Conservation (phyloP, 2,888 invertebrate species). For the Sicus ferrugineus region DNA sequence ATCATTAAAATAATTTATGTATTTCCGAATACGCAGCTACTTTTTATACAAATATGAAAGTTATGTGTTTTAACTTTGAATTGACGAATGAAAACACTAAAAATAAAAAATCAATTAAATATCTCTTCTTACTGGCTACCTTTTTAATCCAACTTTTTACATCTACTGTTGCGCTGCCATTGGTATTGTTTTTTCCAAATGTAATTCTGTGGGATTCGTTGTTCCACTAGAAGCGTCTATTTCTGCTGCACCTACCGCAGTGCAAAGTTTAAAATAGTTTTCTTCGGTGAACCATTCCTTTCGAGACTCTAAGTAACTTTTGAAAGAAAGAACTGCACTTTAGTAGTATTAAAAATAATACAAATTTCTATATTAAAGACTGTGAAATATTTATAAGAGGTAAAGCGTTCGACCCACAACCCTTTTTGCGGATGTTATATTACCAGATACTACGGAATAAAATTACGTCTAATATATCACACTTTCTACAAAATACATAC, state of each 20-base stretch:
- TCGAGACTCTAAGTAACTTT: conserved; percentile 79
- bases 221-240: neutral
- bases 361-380: too few species aligned
- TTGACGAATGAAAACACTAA: neutral
- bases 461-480: too few species aligned
- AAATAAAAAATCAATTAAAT: neutral
- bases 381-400: too few species aligned
- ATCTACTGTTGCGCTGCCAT: conserved; percentile 20
- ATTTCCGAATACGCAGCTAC: neutral
- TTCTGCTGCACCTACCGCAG: conserved; percentile 5
- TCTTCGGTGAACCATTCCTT: conserved; percentile 84
- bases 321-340: neutral
- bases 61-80: neutral
- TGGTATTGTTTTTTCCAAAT: conserved; percentile 10
- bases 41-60: neutral
- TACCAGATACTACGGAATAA: too few species aligned
- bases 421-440: too few species aligned
- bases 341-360: neutral
- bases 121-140: neutral
- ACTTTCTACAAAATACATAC: too few species aligned
- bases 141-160: conserved; percentile 24
- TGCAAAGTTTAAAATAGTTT: conserved; percentile 67
- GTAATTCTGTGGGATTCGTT: neutral
- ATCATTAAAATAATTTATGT: neutral
- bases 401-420: too few species aligned